These are phyloP conservation scores for Lasioglossum zephyrum DNA, from an alignment of 2,888 invertebrate genomes.

Conservation along the genomic window DNA sequence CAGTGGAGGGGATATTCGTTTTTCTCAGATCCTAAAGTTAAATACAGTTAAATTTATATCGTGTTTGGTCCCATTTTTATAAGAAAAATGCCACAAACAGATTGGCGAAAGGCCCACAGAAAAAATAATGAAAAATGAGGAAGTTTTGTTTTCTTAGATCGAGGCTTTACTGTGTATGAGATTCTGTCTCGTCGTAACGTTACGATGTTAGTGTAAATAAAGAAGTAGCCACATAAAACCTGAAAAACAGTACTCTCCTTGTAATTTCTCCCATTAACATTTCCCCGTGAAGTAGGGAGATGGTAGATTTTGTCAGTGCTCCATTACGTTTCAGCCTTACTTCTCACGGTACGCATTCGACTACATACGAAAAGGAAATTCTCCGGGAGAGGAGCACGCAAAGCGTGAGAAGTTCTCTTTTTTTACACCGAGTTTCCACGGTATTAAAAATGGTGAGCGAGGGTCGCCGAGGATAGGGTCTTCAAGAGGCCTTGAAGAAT, in stretches of 20 bases:
- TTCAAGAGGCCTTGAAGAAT: neutral
- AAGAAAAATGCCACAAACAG: too few species aligned
- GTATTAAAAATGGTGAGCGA: conserved; percentile 25
- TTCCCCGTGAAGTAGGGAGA: conserved; percentile 27
- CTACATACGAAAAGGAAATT: conserved; percentile 53
- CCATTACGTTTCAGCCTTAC: conserved; percentile 49
- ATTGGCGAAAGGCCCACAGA: neutral
- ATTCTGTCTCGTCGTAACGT: neutral
- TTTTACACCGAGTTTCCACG: conserved; percentile 50
- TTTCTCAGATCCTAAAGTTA: too few species aligned
- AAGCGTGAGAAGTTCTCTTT: conserved; percentile 51
- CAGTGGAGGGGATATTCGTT: too few species aligned
- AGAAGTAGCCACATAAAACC: neutral
- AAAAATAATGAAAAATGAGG: too few species aligned
- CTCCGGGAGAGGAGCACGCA: conserved; percentile 31
- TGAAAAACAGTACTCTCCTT: neutral
- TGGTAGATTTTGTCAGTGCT: conserved; percentile 50
- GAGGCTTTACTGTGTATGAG: too few species aligned
- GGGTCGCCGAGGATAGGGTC: neutral
- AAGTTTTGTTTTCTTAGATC: too few species aligned
- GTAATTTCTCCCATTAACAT: conserved; percentile 56
- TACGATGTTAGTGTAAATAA: neutral
- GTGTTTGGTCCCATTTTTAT: too few species aligned
- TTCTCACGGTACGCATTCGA: conserved; percentile 55
- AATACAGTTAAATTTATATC: too few species aligned